Base-by-base conservation (phyloP, 2,797 vertebrate genomes). In the Etheostoma nigrum region DNA sequence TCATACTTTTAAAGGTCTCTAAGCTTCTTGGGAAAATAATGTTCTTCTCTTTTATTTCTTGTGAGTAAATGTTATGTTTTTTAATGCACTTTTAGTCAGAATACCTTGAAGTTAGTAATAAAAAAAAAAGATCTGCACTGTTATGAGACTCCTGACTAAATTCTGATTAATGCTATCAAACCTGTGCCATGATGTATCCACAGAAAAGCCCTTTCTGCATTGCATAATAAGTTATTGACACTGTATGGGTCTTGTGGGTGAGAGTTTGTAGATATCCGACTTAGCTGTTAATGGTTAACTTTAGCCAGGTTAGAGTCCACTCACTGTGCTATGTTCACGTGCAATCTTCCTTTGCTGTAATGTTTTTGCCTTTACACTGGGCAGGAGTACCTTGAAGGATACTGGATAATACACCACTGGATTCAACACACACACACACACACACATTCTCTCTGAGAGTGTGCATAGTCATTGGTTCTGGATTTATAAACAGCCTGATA, bases 261-360 rank as follows among this genome's bases (percentile, higher is more conserved):
- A 71, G 68, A 72, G 76, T 79, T 62, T 55, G 78, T 67, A 79
- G 73, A 83, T 77, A 85, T 77, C 79, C 45, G 33, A 74, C 55
- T 57, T 67, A 48, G 33, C 79, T 76, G 92, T 95, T 90, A 95
- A 96, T 95, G 79, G 85, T 94, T 95, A 95, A 94, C 94, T 58
- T 1, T 12, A 58, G 67, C 11, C 80, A 91, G 93, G 93, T 92
- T 91, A 92, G 91, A 92, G 95, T 95, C 91, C 91, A 69, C 78
- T 83, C 44, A 3, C 76, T 61, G 47, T 55, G 75, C 63, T 68
- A 49, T 79, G 59, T 70, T 87, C 76, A 72, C 13, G 3, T 85
- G 70, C 79, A 81, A 85, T 92, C 74, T 76, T 72, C 40, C 27
- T 60, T 44, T 25, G 30, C 49, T 54, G 48, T 60, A 51, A 30